Conservation (phyloP, 2,797 vertebrate species). For the Chelon labrosus region DNA sequence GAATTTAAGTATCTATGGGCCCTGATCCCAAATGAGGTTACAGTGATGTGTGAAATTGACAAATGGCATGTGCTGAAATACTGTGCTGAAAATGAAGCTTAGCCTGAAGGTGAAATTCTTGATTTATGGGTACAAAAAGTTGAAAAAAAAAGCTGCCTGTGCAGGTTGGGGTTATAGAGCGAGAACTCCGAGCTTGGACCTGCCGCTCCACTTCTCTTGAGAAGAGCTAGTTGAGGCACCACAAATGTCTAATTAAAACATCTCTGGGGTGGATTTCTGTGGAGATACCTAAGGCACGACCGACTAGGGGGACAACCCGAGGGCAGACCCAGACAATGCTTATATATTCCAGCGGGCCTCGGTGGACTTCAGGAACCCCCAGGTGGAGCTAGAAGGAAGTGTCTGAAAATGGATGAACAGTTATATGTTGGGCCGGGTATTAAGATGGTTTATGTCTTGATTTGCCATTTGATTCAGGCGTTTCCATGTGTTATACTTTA, state of each 20-base stretch:
- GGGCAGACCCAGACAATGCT: constrained; percentile 32
- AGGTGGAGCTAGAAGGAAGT: constrained; percentile 16
- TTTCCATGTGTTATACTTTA: background rate
- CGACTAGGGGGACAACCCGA: constrained; percentile 34
- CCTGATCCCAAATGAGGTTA: constrained; percentile 40
- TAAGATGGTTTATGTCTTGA: constrained; percentile 3
- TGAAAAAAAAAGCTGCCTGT: constrained; percentile 38
- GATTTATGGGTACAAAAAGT: constrained; percentile 57
- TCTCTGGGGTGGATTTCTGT: constrained; percentile 34
- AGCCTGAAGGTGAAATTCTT: constrained; percentile 50
- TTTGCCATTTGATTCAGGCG: background rate
- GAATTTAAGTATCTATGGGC: constrained; percentile 35
- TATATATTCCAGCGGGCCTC: constrained; percentile 21
- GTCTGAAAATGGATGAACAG: constrained; percentile 12
- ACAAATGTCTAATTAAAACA: constrained; percentile 60
- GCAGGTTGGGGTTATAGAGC: constrained; percentile 23
- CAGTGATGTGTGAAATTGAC: constrained; percentile 49
- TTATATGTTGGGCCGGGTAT: background rate
- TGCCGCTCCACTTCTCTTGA: constrained; percentile 29
- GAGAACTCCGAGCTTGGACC: constrained; percentile 23
- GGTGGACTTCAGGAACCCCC: constrained; percentile 17
- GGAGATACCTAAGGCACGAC: constrained; percentile 23
- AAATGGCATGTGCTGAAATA: constrained; percentile 50
- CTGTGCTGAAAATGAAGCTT: constrained; percentile 44
- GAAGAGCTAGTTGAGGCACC: constrained; percentile 32